Conservation (phyloP, 2,888 invertebrate genomes). For the Octodonta nipae region DNA sequence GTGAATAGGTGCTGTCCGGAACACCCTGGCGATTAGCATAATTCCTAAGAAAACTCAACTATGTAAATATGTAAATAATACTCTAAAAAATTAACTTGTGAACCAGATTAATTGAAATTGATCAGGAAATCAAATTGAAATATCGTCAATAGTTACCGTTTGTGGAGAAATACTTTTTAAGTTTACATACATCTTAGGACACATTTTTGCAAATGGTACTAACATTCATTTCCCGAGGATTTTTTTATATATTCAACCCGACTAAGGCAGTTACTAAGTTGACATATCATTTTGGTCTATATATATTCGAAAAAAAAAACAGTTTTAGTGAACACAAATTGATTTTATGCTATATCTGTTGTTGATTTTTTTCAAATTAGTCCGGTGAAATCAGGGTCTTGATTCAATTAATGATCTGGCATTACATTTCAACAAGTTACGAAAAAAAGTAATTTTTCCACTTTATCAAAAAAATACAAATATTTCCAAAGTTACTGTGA, state of each 20-base stretch:
- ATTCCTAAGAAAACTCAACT: conserved; percentile 10
- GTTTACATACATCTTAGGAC: too few species aligned
- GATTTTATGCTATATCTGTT: too few species aligned
- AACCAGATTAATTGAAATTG: conserved; percentile 9
- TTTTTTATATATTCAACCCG: not conserved
- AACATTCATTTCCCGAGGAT: not conserved
- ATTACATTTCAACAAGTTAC: too few species aligned
- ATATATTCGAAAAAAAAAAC: too few species aligned
- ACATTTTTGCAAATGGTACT: too few species aligned
- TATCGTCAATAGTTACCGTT: conserved; percentile 15
- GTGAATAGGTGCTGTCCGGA: conserved; percentile 97
- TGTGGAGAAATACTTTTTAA: conserved; percentile 5
- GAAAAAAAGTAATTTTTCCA: too few species aligned
- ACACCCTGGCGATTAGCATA: conserved; percentile 83
- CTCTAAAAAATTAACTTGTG: conserved; percentile 22
- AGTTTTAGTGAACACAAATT: too few species aligned
- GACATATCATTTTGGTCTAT: conserved; percentile 15
- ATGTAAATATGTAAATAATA: conserved; percentile 28
- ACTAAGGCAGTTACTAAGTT: conserved; percentile 13
- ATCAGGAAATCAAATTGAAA: conserved; percentile 8
- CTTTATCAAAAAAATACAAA: too few species aligned
- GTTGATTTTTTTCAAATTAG: too few species aligned
- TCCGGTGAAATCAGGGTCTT: too few species aligned
- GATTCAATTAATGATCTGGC: too few species aligned
- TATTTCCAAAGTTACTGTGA: too few species aligned